These are phyloP conservation scores for Dryococelus australis DNA, from an alignment of 2,888 invertebrate genomes.

Conservation along the genomic window DNA sequence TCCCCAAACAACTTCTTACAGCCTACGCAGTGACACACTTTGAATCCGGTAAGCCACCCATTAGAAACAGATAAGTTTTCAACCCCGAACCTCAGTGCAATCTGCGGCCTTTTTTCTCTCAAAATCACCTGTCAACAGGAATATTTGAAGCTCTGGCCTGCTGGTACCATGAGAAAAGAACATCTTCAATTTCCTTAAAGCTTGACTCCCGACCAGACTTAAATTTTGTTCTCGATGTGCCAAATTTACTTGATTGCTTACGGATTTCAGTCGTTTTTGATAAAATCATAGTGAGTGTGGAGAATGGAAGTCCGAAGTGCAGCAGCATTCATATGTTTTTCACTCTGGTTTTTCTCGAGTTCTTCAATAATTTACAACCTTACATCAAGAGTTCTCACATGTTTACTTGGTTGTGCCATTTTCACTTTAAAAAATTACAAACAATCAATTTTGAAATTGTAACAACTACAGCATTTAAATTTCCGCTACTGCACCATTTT, in stretches of 20 bases:
- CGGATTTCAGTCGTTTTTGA: background rate
- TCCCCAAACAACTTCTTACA: background rate
- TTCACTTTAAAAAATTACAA: background rate
- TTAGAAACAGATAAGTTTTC: background rate
- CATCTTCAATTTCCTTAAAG: background rate
- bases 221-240: background rate
- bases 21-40: background rate
- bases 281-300: background rate
- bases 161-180: background rate
- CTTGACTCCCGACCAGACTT: background rate
- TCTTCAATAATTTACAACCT: background rate
- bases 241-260: background rate
- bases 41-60: background rate
- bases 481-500: no score
- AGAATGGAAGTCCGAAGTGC: background rate
- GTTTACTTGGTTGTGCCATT: background rate
- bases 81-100: background rate
- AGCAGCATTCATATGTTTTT: background rate
- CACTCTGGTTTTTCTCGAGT: background rate
- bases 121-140: background rate
- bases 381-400: background rate
- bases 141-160: background rate
- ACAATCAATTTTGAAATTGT: no score
- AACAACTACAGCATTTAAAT: no score
- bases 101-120: background rate